phyloP scores from a whole-genome alignment of 2,888 invertebrate genomes.

The Volucella zonaria region DNA sequence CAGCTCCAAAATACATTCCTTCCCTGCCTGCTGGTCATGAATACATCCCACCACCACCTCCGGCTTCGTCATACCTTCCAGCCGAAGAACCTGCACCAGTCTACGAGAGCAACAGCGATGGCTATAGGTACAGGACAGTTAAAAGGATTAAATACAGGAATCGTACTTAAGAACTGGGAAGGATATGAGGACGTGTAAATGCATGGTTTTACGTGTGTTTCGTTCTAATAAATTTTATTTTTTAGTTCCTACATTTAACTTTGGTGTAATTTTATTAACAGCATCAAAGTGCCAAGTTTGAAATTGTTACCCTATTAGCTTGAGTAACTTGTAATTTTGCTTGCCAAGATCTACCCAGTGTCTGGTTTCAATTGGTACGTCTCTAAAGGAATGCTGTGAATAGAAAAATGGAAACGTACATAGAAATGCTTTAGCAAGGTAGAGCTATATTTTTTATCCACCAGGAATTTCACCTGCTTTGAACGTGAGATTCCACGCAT shows the following conservation, averaged over 20 bases:
- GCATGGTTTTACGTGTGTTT: constrained; percentile 62
- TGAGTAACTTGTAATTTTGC: too few relatives aligned
- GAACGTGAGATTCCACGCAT: too few relatives aligned
- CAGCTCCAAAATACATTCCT: constrained; percentile 19
- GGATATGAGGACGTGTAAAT: constrained; percentile 35
- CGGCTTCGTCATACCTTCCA: constrained; percentile 52
- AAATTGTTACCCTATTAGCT: too few relatives aligned
- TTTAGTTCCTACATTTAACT: constrained; percentile 27
- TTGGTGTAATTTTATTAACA: too few relatives aligned
- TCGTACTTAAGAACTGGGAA: constrained; percentile 51
- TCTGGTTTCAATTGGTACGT: too few relatives aligned
- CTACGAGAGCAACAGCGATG: constrained; percentile 65
- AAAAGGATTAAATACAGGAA: constrained; percentile 74
- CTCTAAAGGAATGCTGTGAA: too few relatives aligned
- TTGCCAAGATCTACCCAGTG: too few relatives aligned
- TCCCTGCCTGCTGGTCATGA: constrained; percentile 4
- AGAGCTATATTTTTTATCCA: too few relatives aligned
- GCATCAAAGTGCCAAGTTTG: too few relatives aligned
- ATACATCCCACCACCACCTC: constrained; percentile 46
- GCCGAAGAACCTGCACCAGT: constrained; percentile 33
- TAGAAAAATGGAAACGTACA: too few relatives aligned
- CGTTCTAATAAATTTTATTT: constrained; percentile 55
- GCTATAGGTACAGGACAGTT: constrained; percentile 75
- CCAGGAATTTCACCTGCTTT: too few relatives aligned
- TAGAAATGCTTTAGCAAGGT: too few relatives aligned